Evolutionary conservation across 1,140 invertebrate genomes (phyloP).

Genomic region (Diorhabda sublineata): DNA sequence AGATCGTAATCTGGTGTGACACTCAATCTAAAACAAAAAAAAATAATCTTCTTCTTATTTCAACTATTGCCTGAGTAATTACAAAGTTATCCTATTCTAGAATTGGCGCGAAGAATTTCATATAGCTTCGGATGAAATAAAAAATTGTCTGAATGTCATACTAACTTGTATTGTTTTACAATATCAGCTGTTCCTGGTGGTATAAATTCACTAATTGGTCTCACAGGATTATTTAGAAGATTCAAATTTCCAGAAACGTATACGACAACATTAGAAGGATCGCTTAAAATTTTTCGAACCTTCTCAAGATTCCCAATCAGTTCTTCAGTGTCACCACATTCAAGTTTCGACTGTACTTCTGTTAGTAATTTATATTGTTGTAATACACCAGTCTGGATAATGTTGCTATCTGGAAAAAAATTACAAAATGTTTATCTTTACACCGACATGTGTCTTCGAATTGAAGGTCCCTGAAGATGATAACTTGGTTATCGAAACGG

Average conservation of each 20-base stretch:
- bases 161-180: slow-evolving; percentile 11
- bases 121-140: no score
- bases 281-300: slow-evolving; percentile 57
- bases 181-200: slow-evolving; percentile 27
- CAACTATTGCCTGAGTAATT: background rate
- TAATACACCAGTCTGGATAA: slow-evolving; percentile 63
- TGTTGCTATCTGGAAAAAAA: slow-evolving; percentile 64
- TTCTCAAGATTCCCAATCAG: slow-evolving; percentile 58
- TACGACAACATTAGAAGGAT: slow-evolving; percentile 58
- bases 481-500: no score
- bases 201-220: slow-evolving; percentile 55
- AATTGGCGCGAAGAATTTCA: no score
- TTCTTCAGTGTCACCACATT: slow-evolving; percentile 52
- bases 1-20: slow-evolving; percentile 53
- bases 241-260: slow-evolving; percentile 71
- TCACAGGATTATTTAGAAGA: slow-evolving; percentile 52
- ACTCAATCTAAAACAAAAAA: slow-evolving; percentile 46
- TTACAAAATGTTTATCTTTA: background rate
- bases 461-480: no score
- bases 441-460: background rate
- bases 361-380: slow-evolving; percentile 75
- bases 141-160: background rate
- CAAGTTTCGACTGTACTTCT: slow-evolving; percentile 58
- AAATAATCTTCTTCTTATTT: no score
- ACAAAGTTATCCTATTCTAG: no score